Evolutionary conservation across 92 coral and sea anemone species (phyloP), one percentile per base, ranked within the genome.

Genomic region (Epizoanthus rinbou): DNA sequence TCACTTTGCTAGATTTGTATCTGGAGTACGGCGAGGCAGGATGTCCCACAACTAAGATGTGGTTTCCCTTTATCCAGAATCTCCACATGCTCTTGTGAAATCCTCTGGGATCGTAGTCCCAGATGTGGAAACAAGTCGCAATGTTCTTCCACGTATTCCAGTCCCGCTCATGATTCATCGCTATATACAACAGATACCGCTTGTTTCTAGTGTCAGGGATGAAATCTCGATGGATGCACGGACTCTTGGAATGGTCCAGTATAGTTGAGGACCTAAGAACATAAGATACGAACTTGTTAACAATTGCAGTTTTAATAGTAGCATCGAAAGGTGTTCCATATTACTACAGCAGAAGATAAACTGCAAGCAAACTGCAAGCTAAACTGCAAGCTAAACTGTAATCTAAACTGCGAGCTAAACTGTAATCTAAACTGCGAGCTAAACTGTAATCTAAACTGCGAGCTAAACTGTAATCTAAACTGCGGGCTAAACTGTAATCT

Each of bases 91-190:
- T 79, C 57, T 92, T 87, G 83, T 92, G 96, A 64, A 43, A 82
- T 3, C 93, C 96, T 10, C 96, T 85, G 0, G 88, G 76, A 60
- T 92, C 96, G 24, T 85, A 58, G 57, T 92, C 96, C 96, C 96
- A 92, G 62, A 92, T 85, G 62, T 72, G 80, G 31, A 90, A 90
- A 69, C 96, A 92, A 2, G 76, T 66, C 0, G 96, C 96, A 14
- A 90, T 79, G 76, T 87, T 92, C 37, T 35, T 18, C 96, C 96
- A 92, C 23, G 93, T 78, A 45, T 73, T 90, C 73, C 79, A 90
- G 79, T 92, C 96, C 10, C 39, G 2, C 2, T 47, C 78, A 31
- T 87, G 31, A 22, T 84, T 59, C 93, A 92, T 92, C 64, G 64
- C 73, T 64, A 92, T 87, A 70, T 90, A 92, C 57, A 87, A 83